phyloP scores from a whole-genome alignment of 2,113 vertebrate genomes.

The Danio rerio region DNA sequence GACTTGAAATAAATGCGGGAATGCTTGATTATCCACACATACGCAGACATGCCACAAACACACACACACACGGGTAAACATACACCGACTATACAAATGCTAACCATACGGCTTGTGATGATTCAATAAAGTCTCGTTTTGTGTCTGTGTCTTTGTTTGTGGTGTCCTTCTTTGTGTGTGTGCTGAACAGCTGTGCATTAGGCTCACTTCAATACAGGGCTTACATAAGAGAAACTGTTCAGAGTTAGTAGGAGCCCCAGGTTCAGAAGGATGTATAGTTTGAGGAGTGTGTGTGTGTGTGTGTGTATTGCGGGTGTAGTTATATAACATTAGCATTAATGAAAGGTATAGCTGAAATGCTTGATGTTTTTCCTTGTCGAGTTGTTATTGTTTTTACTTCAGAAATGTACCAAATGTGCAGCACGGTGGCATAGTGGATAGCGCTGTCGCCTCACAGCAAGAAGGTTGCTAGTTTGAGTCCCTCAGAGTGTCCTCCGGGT shows the following conservation, averaged over 20 bases:
- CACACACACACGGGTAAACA: slow-evolving; percentile 15
- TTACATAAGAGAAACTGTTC: neutral
- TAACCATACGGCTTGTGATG: slow-evolving; percentile 24
- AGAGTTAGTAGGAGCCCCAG: slow-evolving; percentile 28
- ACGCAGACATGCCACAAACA: slow-evolving; percentile 22
- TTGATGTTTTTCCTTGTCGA: neutral
- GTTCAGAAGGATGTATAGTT: slow-evolving; percentile 28
- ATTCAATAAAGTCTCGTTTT: slow-evolving; percentile 53
- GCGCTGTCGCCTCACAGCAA: too few relatives aligned
- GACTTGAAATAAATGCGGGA: slow-evolving; percentile 50
- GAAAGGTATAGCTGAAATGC: neutral
- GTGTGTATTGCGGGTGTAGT: neutral
- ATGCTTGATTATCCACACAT: slow-evolving; percentile 35
- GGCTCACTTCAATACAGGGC: neutral
- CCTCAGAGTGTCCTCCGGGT: too few relatives aligned
- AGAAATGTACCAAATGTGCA: too few relatives aligned
- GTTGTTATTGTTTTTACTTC: too few relatives aligned
- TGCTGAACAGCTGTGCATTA: neutral
- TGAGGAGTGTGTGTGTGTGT: neutral
- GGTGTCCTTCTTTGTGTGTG: slow-evolving; percentile 15
- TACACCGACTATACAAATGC: neutral
- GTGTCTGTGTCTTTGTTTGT: slow-evolving; percentile 53
- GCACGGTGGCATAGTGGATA: too few relatives aligned
- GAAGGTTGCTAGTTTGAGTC: too few relatives aligned
- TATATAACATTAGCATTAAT: neutral